Base-by-base conservation (phyloP, 2,113 vertebrate species). In the Meriones unguiculatus region DNA sequence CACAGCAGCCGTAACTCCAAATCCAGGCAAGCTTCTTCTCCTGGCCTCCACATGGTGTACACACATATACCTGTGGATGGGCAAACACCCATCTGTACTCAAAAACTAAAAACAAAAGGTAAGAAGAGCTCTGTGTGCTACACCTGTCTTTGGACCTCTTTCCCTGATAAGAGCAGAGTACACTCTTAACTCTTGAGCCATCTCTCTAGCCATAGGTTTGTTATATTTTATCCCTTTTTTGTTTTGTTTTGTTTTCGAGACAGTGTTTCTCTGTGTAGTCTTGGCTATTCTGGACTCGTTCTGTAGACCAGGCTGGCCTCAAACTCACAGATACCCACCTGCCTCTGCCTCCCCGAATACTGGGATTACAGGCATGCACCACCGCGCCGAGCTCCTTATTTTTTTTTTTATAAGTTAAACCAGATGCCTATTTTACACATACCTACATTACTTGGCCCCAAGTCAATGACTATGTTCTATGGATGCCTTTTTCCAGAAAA, bases 351-450 rank as follows among this genome's bases (percentile, higher is more conserved):
- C 46, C 46, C 46, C 5, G 46, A 46, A 46, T 46, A 46, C 46
- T 46, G 46, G 46, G 46, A 46, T 46, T 5, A 46, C 46, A 46
- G 46, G 46, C 46, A 46, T 46, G 46, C 5, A 5, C 46, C 46
- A 46, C 46, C 46, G 46, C 5, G 46, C 46, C 5, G 46, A 46
- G 46, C 46, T 46, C 46, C 2, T 67, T 86, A 81, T 80, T 50
- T 38, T 57, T 57, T 73, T 81, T 32, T 94, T 88, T 88, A 8
- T 18, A 93, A 75, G 50, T 41, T 54, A 96, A 92, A 88, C 25
- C 28, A 3, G 35, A 18, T 64, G 28, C 24, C 59, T 93, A 73
- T 25, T 46, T 46, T 76, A 65, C 46, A 85, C 30, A 46, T 65
- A 18, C 3, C 81, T 65, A 67, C 2, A 77, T 89, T 87, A 92